A percentile compares a stretch with the other conserved stretches of the same genome.
phyloP scores from a whole-genome alignment of 2,113 vertebrate genomes.

The Nothoprocta perdicaria region DNA sequence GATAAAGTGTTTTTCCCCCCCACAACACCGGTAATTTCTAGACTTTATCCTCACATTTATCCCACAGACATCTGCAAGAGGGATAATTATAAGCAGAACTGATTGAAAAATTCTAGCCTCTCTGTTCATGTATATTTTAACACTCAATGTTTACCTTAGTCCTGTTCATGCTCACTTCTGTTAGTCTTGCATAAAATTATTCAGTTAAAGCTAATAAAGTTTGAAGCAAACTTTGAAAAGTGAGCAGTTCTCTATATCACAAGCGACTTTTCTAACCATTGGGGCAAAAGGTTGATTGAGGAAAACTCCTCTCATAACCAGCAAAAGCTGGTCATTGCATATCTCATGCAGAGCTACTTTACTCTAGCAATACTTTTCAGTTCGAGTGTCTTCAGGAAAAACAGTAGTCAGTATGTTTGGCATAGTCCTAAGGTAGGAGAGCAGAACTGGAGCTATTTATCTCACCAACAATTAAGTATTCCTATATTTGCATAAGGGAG shows the following conservation, averaged over 20 bases:
- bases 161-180: background rate
- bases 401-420: too few species aligned
- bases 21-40: background rate
- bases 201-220: background rate
- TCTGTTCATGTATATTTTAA: background rate
- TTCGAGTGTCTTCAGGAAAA: too few species aligned
- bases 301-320: background rate
- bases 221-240: background rate
- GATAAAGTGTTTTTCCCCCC: background rate
- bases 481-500: background rate
- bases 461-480: background rate
- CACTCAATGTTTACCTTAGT: background rate
- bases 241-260: accelerated
- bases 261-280: background rate
- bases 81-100: background rate
- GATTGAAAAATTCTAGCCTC: background rate
- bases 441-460: background rate
- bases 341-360: too few species aligned
- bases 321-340: too few species aligned
- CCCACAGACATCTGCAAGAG: background rate
- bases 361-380: too few species aligned
- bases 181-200: background rate
- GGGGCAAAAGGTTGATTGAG: background rate
- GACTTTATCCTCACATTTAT: background rate
- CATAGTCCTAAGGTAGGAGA: too few species aligned